Percentiles rank a stretch among this genome's conserved stretches.
These are phyloP conservation scores for Cyanocitta stelleri DNA, from an alignment of 2,113 vertebrate genomes.

Conservation along the genomic window DNA sequence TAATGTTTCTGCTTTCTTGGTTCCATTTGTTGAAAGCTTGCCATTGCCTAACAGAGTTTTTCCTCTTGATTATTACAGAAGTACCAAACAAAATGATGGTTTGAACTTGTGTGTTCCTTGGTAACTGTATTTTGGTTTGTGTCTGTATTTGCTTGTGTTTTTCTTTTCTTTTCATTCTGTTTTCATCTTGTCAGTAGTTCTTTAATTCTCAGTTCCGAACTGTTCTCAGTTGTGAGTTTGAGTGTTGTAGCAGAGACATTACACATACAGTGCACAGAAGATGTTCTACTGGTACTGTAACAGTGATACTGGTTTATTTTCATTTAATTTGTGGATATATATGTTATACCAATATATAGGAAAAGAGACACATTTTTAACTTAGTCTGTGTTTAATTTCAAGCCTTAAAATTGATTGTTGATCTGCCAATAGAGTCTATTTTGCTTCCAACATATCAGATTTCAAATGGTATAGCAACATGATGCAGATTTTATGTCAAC, in stretches of 20 bases:
- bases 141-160: neutral
- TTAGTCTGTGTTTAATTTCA: constrained; percentile 70
- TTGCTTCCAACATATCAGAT: constrained; percentile 62
- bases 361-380: constrained; percentile 32
- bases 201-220: neutral
- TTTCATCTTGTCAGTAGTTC: neutral
- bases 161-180: neutral
- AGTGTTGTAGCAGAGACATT: neutral
- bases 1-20: neutral
- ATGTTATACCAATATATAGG: constrained; percentile 32
- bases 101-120: neutral
- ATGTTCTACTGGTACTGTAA: neutral
- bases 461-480: constrained; percentile 70
- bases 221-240: neutral
- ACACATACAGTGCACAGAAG: neutral
- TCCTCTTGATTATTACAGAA: neutral
- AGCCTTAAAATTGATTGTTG: constrained; percentile 65
- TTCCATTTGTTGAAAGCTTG: neutral
- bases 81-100: neutral
- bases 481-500: constrained; percentile 59
- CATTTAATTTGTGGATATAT: constrained; percentile 27
- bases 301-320: neutral
- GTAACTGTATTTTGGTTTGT: neutral
- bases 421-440: constrained; percentile 71
- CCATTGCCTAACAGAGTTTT: neutral